phyloP scores from a whole-genome alignment of 2,113 vertebrate species.

The Osmerus mordax region DNA sequence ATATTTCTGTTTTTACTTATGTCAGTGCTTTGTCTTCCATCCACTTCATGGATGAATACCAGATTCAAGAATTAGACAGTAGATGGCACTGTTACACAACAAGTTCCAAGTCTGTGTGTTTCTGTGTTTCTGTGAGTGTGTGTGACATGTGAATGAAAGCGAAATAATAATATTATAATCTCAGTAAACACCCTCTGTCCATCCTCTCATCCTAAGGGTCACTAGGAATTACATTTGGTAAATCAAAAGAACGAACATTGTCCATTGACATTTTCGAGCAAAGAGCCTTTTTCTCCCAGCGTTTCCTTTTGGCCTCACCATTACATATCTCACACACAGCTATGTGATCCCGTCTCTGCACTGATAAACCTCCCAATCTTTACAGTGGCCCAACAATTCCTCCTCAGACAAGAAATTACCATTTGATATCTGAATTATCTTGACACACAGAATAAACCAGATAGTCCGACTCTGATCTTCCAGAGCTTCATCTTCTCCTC shows the following conservation, averaged over 20 bases:
- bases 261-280: constrained; percentile 52
- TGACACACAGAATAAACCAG: too few relatives aligned
- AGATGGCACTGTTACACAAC: constrained; percentile 1
- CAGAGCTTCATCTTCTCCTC: neutral
- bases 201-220: too few relatives aligned
- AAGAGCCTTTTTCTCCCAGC: constrained; percentile 30
- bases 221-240: constrained; percentile 55
- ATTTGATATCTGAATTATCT: too few relatives aligned
- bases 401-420: too few relatives aligned
- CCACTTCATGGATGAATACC: too few relatives aligned
- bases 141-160: constrained; percentile 46
- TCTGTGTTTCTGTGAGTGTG: constrained; percentile 1
- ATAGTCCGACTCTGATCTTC: too few relatives aligned
- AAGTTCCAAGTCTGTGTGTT: neutral
- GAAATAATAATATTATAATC: constrained; percentile 51
- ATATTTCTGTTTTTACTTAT: too few relatives aligned
- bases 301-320: constrained; percentile 41
- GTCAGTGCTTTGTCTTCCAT: too few relatives aligned
- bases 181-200: constrained; percentile 19
- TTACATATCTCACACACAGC: constrained; percentile 11
- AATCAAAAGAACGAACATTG: constrained; percentile 58
- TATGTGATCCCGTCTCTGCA: too few relatives aligned
- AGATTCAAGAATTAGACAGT: neutral
- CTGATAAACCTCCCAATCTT: neutral
- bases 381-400: constrained; percentile 8